A percentile compares a stretch with the other conserved stretches of the same genome.
phyloP scores from a whole-genome alignment of 2,888 invertebrate species.

The Drosophila borborema region DNA sequence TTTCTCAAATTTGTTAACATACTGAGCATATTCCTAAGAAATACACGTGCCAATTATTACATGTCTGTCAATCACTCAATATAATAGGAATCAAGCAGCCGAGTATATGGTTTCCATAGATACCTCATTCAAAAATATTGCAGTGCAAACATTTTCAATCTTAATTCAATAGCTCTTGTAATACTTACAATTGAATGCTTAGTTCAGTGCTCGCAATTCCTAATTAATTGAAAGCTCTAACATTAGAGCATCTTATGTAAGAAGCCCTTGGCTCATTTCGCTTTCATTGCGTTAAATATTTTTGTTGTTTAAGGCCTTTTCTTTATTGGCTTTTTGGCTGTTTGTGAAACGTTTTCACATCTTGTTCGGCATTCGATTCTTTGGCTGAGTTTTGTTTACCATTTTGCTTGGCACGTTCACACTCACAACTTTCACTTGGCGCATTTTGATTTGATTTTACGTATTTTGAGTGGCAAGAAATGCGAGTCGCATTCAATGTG shows the following conservation, averaged over 20 bases:
- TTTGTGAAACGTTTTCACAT: constrained; percentile 66
- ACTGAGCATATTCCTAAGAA: neutral
- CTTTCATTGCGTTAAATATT: constrained; percentile 40
- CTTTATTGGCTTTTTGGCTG: constrained; percentile 11
- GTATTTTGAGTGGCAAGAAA: constrained; percentile 48
- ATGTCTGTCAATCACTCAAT: neutral
- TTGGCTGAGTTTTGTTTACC: constrained; percentile 73
- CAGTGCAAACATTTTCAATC: too few relatives aligned
- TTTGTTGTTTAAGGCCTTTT: neutral
- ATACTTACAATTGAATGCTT: neutral
- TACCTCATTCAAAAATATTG: neutral
- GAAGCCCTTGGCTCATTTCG: constrained; percentile 45
- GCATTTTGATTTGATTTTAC: constrained; percentile 73
- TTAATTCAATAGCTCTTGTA: neutral
- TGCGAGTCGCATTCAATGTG: constrained; percentile 59
- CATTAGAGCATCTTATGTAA: constrained; percentile 50
- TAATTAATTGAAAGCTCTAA: constrained; percentile 7
- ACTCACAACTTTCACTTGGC: constrained; percentile 71
- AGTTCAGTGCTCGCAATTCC: constrained; percentile 3
- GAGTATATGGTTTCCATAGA: neutral
- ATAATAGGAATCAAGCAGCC: neutral
- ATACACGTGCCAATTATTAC: neutral
- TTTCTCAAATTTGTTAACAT: neutral
- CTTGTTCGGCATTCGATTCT: constrained; percentile 64
- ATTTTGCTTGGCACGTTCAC: constrained; percentile 66